These are phyloP conservation scores for Haemorhous mexicanus DNA, from an alignment of 2,113 vertebrate species.

Conservation along the genomic window DNA sequence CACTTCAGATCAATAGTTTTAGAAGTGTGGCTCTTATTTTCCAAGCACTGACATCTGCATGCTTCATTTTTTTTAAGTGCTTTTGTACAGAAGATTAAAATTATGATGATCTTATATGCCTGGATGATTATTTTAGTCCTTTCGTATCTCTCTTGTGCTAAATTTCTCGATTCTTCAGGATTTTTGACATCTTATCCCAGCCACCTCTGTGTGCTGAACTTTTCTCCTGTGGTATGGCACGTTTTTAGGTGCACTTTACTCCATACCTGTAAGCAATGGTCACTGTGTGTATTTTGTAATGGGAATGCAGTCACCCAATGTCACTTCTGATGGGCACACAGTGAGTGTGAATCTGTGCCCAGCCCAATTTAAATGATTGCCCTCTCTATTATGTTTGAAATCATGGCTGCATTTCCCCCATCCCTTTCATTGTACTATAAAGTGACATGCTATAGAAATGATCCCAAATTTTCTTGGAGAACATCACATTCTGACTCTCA, in stretches of 20 bases:
- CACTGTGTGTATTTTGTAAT: not conserved
- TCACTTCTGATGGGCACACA: not conserved
- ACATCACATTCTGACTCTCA: not conserved
- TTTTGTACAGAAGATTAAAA: slow-evolving; percentile 1
- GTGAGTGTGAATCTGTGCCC: not conserved
- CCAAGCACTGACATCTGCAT: not conserved
- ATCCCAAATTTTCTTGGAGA: not conserved
- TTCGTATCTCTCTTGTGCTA: not conserved
- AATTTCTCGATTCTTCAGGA: not conserved
- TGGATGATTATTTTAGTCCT: not conserved
- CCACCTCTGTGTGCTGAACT: not conserved
- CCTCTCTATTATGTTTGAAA: not conserved
- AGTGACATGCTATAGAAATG: not conserved
- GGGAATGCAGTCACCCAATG: not conserved
- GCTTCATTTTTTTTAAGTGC: not conserved
- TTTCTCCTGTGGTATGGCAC: not conserved
- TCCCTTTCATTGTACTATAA: not conserved
- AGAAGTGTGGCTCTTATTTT: slow-evolving; percentile 8
- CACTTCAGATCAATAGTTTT: not conserved
- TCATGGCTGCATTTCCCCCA: fast-evolving
- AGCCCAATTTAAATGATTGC: not conserved
- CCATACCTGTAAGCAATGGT: not conserved
- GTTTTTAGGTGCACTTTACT: not conserved
- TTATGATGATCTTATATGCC: not conserved
- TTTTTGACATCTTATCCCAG: not conserved